These are phyloP conservation scores for Orthosia gracilis DNA, from an alignment of 2,888 invertebrate genomes.

Conservation along the genomic window DNA sequence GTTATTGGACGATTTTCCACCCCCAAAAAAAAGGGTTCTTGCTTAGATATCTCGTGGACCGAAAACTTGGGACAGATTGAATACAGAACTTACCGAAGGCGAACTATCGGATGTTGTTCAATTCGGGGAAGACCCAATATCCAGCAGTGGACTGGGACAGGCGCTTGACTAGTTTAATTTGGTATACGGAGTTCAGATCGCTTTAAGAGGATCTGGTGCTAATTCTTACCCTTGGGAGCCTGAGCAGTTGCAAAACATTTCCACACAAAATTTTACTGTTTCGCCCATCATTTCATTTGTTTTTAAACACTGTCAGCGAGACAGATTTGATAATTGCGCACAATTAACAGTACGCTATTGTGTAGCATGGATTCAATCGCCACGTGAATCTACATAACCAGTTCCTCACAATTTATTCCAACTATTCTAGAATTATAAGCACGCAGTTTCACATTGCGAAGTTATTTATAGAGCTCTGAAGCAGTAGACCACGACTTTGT, in stretches of 20 bases:
- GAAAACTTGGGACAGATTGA: too few species aligned
- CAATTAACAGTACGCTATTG: constrained; percentile 44
- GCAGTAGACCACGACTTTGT: constrained; percentile 20
- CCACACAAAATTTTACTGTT: not conserved
- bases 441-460: constrained; percentile 10
- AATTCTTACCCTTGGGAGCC: too few species aligned
- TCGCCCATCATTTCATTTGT: constrained; percentile 2
- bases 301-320: constrained; percentile 4
- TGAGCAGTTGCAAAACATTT: not conserved
- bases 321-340: constrained; percentile 44
- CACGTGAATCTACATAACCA: constrained; percentile 56
- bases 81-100: too few species aligned
- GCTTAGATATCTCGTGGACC: too few species aligned
- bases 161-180: too few species aligned
- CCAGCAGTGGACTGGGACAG: too few species aligned
- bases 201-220: too few species aligned
- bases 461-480: constrained; percentile 24
- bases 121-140: too few species aligned
- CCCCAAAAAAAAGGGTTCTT: too few species aligned
- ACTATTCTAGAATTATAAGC: constrained; percentile 34
- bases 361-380: constrained; percentile 32
- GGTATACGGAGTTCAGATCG: too few species aligned
- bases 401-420: constrained; percentile 44
- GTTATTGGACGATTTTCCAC: not conserved
- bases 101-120: too few species aligned